Conservation (phyloP, 2,113 vertebrate genomes). For the Oenanthe melanoleuca region DNA sequence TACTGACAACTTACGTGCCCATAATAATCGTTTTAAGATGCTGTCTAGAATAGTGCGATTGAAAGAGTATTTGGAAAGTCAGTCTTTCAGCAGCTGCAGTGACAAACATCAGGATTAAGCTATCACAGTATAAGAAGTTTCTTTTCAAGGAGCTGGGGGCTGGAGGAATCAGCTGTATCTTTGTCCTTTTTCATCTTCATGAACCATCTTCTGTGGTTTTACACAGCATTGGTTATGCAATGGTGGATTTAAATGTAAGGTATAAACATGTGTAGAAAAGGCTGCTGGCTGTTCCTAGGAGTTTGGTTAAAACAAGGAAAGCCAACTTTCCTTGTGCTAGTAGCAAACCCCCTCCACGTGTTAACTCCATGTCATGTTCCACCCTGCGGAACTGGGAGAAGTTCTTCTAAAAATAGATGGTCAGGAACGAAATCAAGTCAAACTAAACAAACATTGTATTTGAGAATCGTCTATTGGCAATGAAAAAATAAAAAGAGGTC, state of each 20-base stretch:
- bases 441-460: too few species aligned
- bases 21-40: neutral
- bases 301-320: neutral
- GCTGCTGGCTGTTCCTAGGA: neutral
- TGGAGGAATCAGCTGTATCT: neutral
- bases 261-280: fast-evolving
- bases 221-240: fast-evolving
- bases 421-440: fast-evolving
- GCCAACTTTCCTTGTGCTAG: neutral
- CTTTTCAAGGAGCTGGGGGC: neutral
- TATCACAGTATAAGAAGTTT: neutral
- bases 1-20: slow-evolving; percentile 28
- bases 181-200: neutral
- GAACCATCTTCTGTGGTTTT: neutral
- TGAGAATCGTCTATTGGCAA: neutral
- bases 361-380: fast-evolving
- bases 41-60: neutral
- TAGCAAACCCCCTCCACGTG: neutral
- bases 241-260: neutral
- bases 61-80: neutral
- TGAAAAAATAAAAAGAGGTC: neutral
- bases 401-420: neutral
- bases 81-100: neutral
- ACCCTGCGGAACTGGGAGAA: too few species aligned
- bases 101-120: neutral